Evolutionary conservation across 2,797 vertebrate genomes (phyloP).

Genomic region (Xenops minutus): DNA sequence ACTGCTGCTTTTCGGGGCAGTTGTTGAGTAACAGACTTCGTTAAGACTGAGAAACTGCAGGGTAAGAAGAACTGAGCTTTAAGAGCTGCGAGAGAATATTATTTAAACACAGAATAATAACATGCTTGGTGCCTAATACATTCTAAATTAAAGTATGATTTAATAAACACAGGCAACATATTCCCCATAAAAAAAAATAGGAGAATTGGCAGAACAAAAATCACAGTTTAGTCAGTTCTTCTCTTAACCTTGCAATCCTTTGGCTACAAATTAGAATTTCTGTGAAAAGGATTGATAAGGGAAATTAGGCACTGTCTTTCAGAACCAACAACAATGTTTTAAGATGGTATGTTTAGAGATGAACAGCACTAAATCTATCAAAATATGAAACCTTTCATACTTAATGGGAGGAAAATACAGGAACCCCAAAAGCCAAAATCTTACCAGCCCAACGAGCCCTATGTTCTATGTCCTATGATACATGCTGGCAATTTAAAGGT

Average conservation of each 20-base stretch:
- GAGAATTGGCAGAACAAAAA: slow-evolving; percentile 67
- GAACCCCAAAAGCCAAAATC: neutral
- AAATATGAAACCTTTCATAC: slow-evolving; percentile 24
- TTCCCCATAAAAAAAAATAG: neutral
- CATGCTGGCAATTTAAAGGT: neutral
- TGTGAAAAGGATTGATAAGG: slow-evolving; percentile 60
- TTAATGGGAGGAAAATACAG: neutral
- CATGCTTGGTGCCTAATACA: slow-evolving; percentile 42
- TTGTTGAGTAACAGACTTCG: slow-evolving; percentile 50
- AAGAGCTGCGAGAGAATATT: slow-evolving; percentile 59
- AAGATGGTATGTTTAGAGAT: slow-evolving; percentile 37
- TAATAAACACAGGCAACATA: slow-evolving; percentile 61
- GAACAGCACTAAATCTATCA: slow-evolving; percentile 33
- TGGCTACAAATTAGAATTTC: slow-evolving; percentile 65
- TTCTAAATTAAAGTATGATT: slow-evolving; percentile 59
- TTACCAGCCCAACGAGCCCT: neutral
- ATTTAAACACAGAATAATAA: slow-evolving; percentile 65
- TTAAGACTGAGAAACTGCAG: slow-evolving; percentile 23
- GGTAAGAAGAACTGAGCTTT: slow-evolving; percentile 61
- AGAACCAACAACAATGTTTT: slow-evolving; percentile 29
- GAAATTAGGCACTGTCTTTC: slow-evolving; percentile 55
- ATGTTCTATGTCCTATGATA: neutral
- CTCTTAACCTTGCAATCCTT: slow-evolving; percentile 51
- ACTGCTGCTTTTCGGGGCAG: slow-evolving; percentile 46
- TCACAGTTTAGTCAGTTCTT: slow-evolving; percentile 61